Conservation (phyloP, 2,888 invertebrate genomes). For the Ichneumon xanthorius region DNA sequence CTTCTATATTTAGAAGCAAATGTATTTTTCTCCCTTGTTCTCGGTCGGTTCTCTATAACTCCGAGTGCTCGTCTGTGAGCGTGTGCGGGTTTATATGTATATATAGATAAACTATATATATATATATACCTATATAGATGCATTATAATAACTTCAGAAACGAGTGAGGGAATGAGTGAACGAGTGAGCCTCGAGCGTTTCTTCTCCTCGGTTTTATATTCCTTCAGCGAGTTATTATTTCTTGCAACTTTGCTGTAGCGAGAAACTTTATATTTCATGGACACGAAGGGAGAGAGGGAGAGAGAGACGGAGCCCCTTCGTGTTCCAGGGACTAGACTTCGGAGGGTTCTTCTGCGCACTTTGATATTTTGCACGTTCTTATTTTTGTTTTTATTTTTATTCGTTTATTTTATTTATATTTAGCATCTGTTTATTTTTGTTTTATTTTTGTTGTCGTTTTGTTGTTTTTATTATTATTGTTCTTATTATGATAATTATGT, state of each 20-base stretch:
- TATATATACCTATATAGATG: conserved; percentile 8
- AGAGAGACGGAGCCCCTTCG: background rate
- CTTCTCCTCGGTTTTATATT: conserved; percentile 17
- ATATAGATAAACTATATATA: background rate
- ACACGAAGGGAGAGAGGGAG: conserved; percentile 5
- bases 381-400: background rate
- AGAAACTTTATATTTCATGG: conserved; percentile 33
- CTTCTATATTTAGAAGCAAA: conserved; percentile 78
- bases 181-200: conserved; percentile 22
- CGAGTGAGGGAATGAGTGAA: conserved; percentile 22
- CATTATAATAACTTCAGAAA: conserved; percentile 21
- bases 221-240: conserved; percentile 17
- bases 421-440: background rate
- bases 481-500: background rate
- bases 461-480: background rate
- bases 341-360: conserved; percentile 2
- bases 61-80: background rate
- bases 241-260: conserved; percentile 13
- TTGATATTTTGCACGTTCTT: background rate
- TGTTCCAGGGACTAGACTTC: background rate
- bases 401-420: background rate
- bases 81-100: background rate
- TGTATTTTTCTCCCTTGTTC: conserved; percentile 69
- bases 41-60: conserved; percentile 45
- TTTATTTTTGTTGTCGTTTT: background rate